Conservation (phyloP, 2,888 invertebrate genomes). For the Harmothoe impar region DNA sequence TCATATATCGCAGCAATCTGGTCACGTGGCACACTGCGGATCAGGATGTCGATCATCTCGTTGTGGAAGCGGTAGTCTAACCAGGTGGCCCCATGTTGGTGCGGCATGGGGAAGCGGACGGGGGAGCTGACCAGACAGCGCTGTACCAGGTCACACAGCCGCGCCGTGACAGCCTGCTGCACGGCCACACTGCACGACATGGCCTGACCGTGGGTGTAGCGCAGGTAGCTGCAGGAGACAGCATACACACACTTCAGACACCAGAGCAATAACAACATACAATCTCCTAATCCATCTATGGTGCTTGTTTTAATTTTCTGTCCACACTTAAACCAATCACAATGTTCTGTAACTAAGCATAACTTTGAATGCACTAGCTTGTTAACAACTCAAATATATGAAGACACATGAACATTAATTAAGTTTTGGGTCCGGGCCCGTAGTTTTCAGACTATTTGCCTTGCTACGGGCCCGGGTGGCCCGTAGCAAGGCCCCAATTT, state of each 20-base stretch:
- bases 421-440: too few relatives aligned
- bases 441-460: too few relatives aligned
- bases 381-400: too few relatives aligned
- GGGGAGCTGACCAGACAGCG: constrained; percentile 58
- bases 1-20: constrained; percentile 71
- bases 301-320: too few relatives aligned
- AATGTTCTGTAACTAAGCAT: too few relatives aligned
- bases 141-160: constrained; percentile 51
- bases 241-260: neutral
- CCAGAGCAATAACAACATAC: neutral
- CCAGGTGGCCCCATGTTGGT: constrained; percentile 68
- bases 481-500: too few relatives aligned
- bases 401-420: too few relatives aligned
- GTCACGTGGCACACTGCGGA: constrained; percentile 72
- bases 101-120: constrained; percentile 36
- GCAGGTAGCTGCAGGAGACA: constrained; percentile 71
- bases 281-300: neutral
- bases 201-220: constrained; percentile 71
- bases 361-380: too few relatives aligned
- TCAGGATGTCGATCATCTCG: constrained; percentile 73
- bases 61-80: constrained; percentile 75
- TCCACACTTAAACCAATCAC: too few relatives aligned
- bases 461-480: too few relatives aligned
- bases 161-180: neutral
- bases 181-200: neutral